Conservation (phyloP, 1,140 invertebrate species). For the Thaumatotibia leucotreta region DNA sequence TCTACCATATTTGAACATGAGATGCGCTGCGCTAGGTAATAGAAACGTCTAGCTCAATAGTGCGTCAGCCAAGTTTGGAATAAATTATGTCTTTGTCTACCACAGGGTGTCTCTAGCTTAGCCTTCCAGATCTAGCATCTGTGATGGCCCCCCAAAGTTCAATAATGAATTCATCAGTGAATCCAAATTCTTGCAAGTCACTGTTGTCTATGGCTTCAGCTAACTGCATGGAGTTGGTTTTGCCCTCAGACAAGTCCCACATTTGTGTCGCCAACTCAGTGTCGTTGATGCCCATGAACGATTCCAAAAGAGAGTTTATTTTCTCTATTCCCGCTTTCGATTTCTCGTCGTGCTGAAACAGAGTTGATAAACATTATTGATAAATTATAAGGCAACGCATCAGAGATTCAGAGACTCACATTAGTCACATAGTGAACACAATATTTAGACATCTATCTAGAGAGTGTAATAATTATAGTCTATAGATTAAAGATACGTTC, state of each 20-base stretch:
- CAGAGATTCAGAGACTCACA: too few species aligned
- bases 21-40: background rate
- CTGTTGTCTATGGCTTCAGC: constrained; percentile 94
- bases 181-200: constrained; percentile 96
- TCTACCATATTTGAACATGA: background rate
- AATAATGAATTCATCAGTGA: constrained; percentile 97
- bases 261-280: constrained; percentile 93
- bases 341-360: constrained; percentile 82
- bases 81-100: background rate
- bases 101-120: constrained; percentile 45
- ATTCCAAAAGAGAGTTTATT: constrained; percentile 94
- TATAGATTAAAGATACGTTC: too few species aligned
- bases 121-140: constrained; percentile 90
- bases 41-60: background rate
- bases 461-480: too few species aligned
- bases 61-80: background rate
- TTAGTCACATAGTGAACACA: too few species aligned
- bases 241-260: constrained; percentile 92
- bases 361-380: constrained; percentile 24
- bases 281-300: constrained; percentile 98
- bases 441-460: too few species aligned
- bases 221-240: constrained; percentile 95
- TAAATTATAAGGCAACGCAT: constrained; percentile 16
- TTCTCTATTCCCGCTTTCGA: constrained; percentile 88
- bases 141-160: constrained; percentile 97